phyloP scores from a whole-genome alignment of 2,113 vertebrate species.

The Cavia porcellus region DNA sequence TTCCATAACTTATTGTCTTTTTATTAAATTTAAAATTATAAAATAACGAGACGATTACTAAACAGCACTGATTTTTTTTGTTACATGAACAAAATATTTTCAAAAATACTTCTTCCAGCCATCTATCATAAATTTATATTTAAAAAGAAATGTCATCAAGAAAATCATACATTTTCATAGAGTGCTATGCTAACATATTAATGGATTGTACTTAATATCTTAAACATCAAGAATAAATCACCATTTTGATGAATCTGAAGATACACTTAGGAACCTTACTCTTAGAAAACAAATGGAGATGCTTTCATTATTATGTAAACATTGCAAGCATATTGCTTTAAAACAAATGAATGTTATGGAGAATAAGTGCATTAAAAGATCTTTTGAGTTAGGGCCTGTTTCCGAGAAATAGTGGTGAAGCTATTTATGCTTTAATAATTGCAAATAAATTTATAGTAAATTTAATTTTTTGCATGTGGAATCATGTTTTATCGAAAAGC shows the following conservation, averaged over 20 bases:
- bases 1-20: not conserved
- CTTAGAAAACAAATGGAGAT: conserved; percentile 78
- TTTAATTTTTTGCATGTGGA: conserved; percentile 85
- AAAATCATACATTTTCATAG: conserved; percentile 56
- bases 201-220: conserved; percentile 58
- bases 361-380: conserved; percentile 80
- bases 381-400: conserved; percentile 83
- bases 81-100: not conserved
- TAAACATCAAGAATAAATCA: not conserved
- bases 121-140: not conserved
- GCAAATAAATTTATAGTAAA: conserved; percentile 83
- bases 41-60: not conserved
- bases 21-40: not conserved
- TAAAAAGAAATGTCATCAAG: not conserved
- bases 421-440: conserved; percentile 86
- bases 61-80: conserved; percentile 2
- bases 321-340: conserved; percentile 77
- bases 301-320: conserved; percentile 72
- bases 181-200: not conserved
- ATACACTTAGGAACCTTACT: conserved; percentile 66
- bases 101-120: not conserved
- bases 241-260: conserved; percentile 54
- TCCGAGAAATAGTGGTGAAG: conserved; percentile 83
- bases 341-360: conserved; percentile 78
- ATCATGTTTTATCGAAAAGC: conserved; percentile 80